Conservation (phyloP, 2,888 invertebrate genomes). For the Agriopis leucophaearia region DNA sequence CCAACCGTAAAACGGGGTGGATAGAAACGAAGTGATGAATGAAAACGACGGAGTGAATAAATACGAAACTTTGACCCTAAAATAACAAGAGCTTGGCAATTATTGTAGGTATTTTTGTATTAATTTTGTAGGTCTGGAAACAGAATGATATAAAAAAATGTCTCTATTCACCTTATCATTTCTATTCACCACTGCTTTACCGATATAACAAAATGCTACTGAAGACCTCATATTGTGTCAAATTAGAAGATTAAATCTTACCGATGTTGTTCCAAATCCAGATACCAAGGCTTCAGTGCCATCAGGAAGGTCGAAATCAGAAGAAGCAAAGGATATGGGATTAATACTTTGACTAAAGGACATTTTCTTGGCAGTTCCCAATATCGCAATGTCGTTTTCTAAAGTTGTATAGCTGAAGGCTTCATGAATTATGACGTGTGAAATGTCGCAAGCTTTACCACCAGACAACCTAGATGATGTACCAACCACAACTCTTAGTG, state of each 20-base stretch:
- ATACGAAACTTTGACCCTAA: too few relatives aligned
- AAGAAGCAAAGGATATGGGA: conserved; percentile 61
- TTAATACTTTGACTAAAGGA: conserved; percentile 58
- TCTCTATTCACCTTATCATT: too few relatives aligned
- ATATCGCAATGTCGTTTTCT: conserved; percentile 73
- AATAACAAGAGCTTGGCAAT: too few relatives aligned
- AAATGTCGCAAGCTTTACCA: conserved; percentile 66
- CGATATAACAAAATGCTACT: background rate
- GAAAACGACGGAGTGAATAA: too few relatives aligned
- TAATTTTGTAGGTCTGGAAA: too few relatives aligned
- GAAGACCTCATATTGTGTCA: background rate
- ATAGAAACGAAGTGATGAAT: too few relatives aligned
- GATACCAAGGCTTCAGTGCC: conserved; percentile 74
- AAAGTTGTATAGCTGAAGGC: conserved; percentile 61
- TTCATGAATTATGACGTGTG: conserved; percentile 62
- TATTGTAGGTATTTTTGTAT: too few relatives aligned
- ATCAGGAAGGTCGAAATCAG: conserved; percentile 54
- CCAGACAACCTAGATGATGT: conserved; percentile 65
- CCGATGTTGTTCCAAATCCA: conserved; percentile 73
- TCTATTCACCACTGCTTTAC: too few relatives aligned
- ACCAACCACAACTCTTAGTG: conserved; percentile 66
- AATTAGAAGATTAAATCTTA: conserved; percentile 46
- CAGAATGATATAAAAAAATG: too few relatives aligned
- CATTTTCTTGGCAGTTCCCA: conserved; percentile 62
- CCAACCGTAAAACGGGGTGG: too few relatives aligned